Evolutionary conservation across 92 coral and sea anemone genomes (phyloP).

Genomic region (Palythoa caribaeorum): DNA sequence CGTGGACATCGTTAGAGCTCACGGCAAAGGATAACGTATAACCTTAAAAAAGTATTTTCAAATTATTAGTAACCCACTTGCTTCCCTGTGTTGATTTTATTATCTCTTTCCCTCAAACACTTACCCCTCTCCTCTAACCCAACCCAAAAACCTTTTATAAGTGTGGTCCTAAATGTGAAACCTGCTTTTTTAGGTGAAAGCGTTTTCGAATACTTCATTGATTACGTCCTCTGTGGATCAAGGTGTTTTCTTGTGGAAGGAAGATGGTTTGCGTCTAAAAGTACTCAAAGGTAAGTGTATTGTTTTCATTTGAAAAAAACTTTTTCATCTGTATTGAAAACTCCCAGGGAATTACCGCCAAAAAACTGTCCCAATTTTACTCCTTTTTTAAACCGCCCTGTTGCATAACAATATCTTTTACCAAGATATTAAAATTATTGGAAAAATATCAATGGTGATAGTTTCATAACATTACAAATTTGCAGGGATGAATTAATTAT

Average conservation of each 20-base stretch:
- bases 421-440: too few relatives aligned
- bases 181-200: slow-evolving; percentile 66
- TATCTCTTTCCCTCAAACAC: not conserved
- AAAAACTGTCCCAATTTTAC: too few relatives aligned
- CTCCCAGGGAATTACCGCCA: not conserved
- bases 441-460: too few relatives aligned
- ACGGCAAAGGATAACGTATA: too few relatives aligned
- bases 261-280: slow-evolving; percentile 77
- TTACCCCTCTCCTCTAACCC: not conserved
- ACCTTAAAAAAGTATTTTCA: too few relatives aligned
- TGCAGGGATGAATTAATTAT: too few relatives aligned
- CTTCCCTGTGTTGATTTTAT: not conserved
- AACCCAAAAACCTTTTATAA: not conserved
- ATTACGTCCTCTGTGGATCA: slow-evolving; percentile 87
- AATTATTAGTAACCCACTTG: too few relatives aligned
- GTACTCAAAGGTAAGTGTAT: slow-evolving; percentile 66
- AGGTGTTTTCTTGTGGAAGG: slow-evolving; percentile 88
- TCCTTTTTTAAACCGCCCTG: too few relatives aligned
- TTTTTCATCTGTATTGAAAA: not conserved
- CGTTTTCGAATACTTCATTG: slow-evolving; percentile 77
- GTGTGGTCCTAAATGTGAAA: not conserved
- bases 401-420: too few relatives aligned
- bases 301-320: not conserved
- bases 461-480: too few relatives aligned
- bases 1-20: too few relatives aligned